Evolutionary conservation across 2,888 invertebrate genomes (phyloP).

Genomic region (Metacarcinus magister): DNA sequence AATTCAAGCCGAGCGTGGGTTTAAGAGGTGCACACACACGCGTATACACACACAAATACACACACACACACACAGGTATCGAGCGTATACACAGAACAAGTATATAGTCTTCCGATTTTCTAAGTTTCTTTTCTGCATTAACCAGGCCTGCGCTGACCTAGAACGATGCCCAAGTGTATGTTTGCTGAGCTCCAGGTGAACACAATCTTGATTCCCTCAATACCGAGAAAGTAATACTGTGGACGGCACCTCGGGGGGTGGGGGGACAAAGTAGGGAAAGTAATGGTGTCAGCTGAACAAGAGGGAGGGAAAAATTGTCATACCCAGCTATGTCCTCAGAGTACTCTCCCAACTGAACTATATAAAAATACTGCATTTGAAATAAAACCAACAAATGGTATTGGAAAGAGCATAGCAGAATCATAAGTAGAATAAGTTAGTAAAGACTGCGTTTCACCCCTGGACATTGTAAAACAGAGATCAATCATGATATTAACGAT

Average conservation of each 20-base stretch:
- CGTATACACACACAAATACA: slow-evolving; percentile 12
- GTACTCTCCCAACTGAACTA: slow-evolving; percentile 22
- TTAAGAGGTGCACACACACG: neutral
- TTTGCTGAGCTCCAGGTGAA: slow-evolving; percentile 57
- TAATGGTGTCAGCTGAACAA: slow-evolving; percentile 1
- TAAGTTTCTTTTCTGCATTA: neutral
- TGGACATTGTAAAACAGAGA: slow-evolving; percentile 70
- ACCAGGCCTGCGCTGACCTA: neutral
- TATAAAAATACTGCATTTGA: slow-evolving; percentile 72
- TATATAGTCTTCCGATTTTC: neutral
- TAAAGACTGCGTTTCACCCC: slow-evolving; percentile 71
- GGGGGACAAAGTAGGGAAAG: neutral
- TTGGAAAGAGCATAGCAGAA: slow-evolving; percentile 34
- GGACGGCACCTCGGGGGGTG: slow-evolving; percentile 29
- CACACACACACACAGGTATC: slow-evolving; percentile 33
- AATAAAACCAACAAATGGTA: slow-evolving; percentile 56
- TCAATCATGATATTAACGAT: slow-evolving; percentile 62
- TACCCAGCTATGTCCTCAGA: neutral
- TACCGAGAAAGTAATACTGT: slow-evolving; percentile 74
- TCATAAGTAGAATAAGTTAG: slow-evolving; percentile 64
- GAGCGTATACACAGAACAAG: slow-evolving; percentile 34
- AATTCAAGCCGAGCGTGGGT: slow-evolving; percentile 18
- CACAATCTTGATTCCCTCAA: slow-evolving; percentile 43
- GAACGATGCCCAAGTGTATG: slow-evolving; percentile 37
- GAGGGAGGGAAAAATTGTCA: slow-evolving; percentile 39